Evolutionary conservation across 2,113 vertebrate species (phyloP), one percentile per base, ranked within the genome.

Genomic region (Otus sunia): DNA sequence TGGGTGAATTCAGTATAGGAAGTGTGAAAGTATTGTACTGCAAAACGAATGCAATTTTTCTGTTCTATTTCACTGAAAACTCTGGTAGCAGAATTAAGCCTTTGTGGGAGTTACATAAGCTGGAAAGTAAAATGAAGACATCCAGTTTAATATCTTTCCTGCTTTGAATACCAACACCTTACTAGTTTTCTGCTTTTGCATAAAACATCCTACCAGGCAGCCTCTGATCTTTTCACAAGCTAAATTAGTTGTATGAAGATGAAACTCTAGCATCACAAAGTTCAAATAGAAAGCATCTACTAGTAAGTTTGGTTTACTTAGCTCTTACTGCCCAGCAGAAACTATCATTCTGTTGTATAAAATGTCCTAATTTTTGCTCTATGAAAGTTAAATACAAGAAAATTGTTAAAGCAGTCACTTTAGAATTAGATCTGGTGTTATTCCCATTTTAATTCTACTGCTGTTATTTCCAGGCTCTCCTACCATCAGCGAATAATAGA

Each of bases 401-500:
- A 47, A 47, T 21, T 47, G 45, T 47, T 47, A 59, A 75, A 56
- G 20, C 25, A 58, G 14, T 56, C 12, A 23, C n/a, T 29, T 69
- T 15, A 74, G 45, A 49, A 49, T 76, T 58, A 86, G 5, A 14
- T 32, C 7, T 68, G 18, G 10, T 85, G 16, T 50, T 82, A n/a
- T 2, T 89, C 25, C 34, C 5, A 17, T 95, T 79, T 83, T 94
- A 87, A 96, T 88, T 84, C 29, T 81, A 3, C 50, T 84, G 26
- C 62, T 74, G 85, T 92, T 77, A 83, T 50, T 97, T 91, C 2
- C 96, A 99, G 99, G 95, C 98, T 99, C 82, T 99, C 99, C 15
- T 99, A 99, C 92, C 99, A 99, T 96, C 99, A 99, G 96, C 97
- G 99, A 78, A 99, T 99, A 86, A 98, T 99, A 97, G 99, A 99